Evolutionary conservation across 2,797 vertebrate species (phyloP).

Genomic region (Lepilemur ruficaudatus): DNA sequence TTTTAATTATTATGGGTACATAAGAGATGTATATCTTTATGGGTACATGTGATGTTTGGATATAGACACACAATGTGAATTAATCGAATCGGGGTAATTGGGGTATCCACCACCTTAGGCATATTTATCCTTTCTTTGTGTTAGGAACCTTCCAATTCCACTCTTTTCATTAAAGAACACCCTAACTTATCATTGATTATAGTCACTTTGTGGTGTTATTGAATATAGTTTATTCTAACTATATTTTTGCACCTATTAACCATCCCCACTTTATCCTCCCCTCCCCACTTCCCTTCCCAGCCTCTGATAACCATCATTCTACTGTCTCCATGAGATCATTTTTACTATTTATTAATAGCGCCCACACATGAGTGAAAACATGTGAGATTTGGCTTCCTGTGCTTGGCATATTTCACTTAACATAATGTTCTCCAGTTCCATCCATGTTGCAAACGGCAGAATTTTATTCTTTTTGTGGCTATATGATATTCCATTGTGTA

Average conservation of each 20-base stretch:
- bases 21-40: background rate
- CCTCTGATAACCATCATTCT: background rate
- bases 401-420: background rate
- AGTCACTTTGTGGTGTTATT: background rate
- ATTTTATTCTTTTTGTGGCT: background rate
- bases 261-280: background rate
- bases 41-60: background rate
- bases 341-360: background rate
- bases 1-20: background rate
- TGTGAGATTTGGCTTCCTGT: background rate
- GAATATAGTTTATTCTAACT: background rate
- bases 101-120: background rate
- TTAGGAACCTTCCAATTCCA: background rate
- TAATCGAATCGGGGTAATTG: background rate
- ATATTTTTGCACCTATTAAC: background rate
- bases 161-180: background rate
- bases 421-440: background rate
- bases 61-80: background rate
- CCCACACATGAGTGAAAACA: background rate
- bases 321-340: background rate
- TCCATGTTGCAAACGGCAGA: background rate
- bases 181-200: background rate
- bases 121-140: background rate
- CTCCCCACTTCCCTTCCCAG: background rate
- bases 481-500: background rate